These are phyloP conservation scores for Pandemis heparana DNA, from an alignment of 2,888 invertebrate genomes.

Conservation along the genomic window DNA sequence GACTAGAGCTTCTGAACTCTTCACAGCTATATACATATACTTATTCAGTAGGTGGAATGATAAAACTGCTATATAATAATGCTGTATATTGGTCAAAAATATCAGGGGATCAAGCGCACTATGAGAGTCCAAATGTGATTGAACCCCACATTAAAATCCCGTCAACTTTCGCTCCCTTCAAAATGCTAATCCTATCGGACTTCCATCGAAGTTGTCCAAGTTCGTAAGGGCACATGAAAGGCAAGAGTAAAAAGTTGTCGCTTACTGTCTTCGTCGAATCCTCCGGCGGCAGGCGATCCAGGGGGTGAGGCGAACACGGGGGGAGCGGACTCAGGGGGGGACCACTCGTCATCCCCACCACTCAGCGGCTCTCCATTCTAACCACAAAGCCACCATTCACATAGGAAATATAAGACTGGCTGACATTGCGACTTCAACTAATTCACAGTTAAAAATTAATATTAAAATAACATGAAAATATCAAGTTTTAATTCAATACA, in stretches of 20 bases:
- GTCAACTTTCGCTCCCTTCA: no score
- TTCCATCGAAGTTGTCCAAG: constrained; percentile 51
- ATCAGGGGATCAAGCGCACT: background rate
- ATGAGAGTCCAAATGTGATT: no score
- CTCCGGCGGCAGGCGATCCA: constrained; percentile 69
- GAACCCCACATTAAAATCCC: background rate
- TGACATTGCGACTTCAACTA: no score
- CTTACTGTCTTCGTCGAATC: constrained; percentile 72
- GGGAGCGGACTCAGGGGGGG: constrained; percentile 91
- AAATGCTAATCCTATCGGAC: no score
- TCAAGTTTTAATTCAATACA: no score
- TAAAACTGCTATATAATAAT: no score
- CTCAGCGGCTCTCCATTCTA: constrained; percentile 90
- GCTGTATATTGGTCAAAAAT: background rate
- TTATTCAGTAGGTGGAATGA: no score
- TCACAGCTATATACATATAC: no score
- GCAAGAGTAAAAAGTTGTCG: background rate
- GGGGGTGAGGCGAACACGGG: constrained; percentile 91
- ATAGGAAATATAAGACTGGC: background rate
- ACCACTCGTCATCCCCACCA: constrained; percentile 88
- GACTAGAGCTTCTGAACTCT: no score
- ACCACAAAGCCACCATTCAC: background rate
- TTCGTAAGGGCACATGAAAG: constrained; percentile 47
- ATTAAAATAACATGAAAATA: no score
- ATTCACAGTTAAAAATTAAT: no score